phyloP scores from a whole-genome alignment of 2,797 vertebrate species.

The Knipowitschia caucasica region DNA sequence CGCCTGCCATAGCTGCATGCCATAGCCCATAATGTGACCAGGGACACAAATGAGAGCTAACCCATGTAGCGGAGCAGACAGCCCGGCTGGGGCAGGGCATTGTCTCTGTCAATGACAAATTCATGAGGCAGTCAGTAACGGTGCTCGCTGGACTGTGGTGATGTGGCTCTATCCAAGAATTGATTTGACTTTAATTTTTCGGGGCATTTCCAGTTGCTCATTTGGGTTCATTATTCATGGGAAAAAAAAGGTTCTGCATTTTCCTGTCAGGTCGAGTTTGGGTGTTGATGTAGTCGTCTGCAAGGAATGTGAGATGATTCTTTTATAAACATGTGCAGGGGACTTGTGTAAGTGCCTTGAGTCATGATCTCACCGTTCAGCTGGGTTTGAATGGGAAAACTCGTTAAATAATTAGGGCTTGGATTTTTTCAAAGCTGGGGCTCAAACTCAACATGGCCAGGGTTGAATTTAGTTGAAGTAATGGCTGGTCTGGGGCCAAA shows the following conservation, averaged over 20 bases:
- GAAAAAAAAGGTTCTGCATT: neutral
- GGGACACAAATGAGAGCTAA: slow-evolving; percentile 31
- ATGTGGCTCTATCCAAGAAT: neutral
- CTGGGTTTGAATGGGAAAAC: no score
- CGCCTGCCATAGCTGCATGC: slow-evolving; percentile 15
- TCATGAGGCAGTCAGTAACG: slow-evolving; percentile 9
- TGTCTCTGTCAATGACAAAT: slow-evolving; percentile 14
- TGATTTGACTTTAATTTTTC: slow-evolving; percentile 15
- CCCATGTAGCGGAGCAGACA: slow-evolving; percentile 7
- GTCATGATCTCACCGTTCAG: no score
- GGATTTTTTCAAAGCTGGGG: no score
- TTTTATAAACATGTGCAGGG: neutral
- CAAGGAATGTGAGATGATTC: neutral
- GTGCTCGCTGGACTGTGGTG: neutral
- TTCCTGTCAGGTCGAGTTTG: neutral
- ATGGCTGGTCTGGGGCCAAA: no score
- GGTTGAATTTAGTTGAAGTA: no score
- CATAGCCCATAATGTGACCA: slow-evolving; percentile 18
- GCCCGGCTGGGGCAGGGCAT: neutral
- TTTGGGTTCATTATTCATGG: slow-evolving; percentile 2
- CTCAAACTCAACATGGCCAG: no score
- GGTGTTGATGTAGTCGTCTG: neutral
- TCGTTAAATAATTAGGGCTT: no score
- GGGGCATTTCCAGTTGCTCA: neutral
- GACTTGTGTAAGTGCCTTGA: neutral